Conservation (phyloP, 1,140 invertebrate genomes). For the Scaptomyza hsui region DNA sequence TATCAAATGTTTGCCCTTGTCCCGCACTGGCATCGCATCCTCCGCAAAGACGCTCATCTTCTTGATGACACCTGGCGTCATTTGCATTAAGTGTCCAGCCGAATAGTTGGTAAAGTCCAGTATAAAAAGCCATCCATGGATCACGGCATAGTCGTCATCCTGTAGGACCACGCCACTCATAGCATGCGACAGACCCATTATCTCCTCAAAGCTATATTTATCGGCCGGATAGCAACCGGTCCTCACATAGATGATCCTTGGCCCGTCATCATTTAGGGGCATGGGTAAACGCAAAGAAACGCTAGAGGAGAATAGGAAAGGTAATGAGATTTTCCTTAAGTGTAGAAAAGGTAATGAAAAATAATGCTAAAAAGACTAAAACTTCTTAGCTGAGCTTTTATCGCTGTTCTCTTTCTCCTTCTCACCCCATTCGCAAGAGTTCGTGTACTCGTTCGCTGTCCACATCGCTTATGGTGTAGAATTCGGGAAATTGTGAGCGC, state of each 20-base stretch:
- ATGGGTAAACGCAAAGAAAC: constrained; percentile 32
- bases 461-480: constrained; percentile 81
- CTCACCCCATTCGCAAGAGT: constrained; percentile 46
- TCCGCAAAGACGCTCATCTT: constrained; percentile 84
- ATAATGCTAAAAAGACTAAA: too few relatives aligned
- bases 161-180: constrained; percentile 49
- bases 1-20: constrained; percentile 84
- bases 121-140: constrained; percentile 62
- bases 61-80: constrained; percentile 83
- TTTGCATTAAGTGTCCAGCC: constrained; percentile 83
- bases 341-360: too few relatives aligned
- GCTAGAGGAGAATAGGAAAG: constrained; percentile 8
- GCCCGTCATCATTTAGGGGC: constrained; percentile 66
- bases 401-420: too few relatives aligned
- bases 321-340: not conserved
- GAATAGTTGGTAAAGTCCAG: constrained; percentile 82
- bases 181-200: constrained; percentile 46
- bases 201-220: constrained; percentile 49
- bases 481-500: constrained; percentile 85
- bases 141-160: constrained; percentile 61
- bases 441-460: constrained; percentile 35
- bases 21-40: constrained; percentile 85
- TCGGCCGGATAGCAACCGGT: constrained; percentile 56
- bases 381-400: too few relatives aligned
- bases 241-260: constrained; percentile 81